Evolutionary conservation across 2,888 invertebrate genomes (phyloP), one percentile per base, ranked within the genome.

Genomic region (Diaprepes abbreviatus): DNA sequence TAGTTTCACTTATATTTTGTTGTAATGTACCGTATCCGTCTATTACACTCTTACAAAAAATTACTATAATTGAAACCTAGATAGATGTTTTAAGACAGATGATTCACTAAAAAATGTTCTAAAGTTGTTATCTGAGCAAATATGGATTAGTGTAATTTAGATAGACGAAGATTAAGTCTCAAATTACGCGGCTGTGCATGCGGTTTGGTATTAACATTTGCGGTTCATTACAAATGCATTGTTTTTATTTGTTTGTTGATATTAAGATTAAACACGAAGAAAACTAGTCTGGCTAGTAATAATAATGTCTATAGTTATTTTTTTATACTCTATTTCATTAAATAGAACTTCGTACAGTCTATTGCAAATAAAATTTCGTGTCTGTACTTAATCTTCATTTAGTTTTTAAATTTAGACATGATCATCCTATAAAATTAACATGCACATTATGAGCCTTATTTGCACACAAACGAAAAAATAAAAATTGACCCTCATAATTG

Each of bases 101-200:
- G 62, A 62, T 36, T 50, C 52, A 62, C 52, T 24, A 36, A 28
- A 48, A 52, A 50, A 38, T 55, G 40, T 52, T 52, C 4, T 48
- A 31, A 59, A 66, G 43, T 55, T 28, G 38, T 68, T 68, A 63
- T 68, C 68, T 68, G 68, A 55, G 54, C 33, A 68, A 68, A 68
- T 63, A 66, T 31, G 66, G 58, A 66, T 66, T 66, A 66, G 50
- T 35, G 57, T 50, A 57, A 65, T 57, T 48, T 58, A 65, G 36
- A 57, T 58, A 65, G 36, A 57, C 48, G n/a, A 64, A 40, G 43
- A 38, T 40, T 33, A 59, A 12, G 48, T 65, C 57, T 65, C 21
- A 50, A 45, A 60, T 50, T 36, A 60, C 60, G n/a, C 12, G 35
- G 60, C 31, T n/a, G 60, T 50, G 14, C 31, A 36, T 48, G 40